phyloP scores from a whole-genome alignment of 2,797 vertebrate species.

The Macrochelys suwanniensis region DNA sequence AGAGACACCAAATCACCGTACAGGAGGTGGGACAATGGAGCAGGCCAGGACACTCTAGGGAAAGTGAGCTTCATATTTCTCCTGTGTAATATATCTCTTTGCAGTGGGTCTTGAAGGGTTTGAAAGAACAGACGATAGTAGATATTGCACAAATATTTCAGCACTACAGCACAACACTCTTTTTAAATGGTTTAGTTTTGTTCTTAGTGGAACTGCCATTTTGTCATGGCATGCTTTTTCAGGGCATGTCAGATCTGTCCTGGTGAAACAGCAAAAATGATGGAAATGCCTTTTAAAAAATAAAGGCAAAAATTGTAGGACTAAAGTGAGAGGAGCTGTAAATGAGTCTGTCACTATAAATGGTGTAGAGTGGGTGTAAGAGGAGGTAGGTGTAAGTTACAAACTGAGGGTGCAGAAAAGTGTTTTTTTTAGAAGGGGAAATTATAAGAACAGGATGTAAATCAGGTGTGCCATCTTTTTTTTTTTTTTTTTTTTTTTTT shows the following conservation, averaged over 20 bases:
- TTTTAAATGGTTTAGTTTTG: neutral
- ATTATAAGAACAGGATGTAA: fast-evolving
- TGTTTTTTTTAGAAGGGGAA: neutral
- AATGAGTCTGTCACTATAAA: neutral
- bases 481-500: neutral
- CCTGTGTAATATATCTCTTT: neutral
- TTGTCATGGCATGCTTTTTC: neutral
- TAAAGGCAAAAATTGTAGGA: neutral
- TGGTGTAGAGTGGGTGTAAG: neutral
- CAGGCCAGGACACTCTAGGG: neutral
- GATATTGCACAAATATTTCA: neutral
- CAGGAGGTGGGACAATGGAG: neutral
- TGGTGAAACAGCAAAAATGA: neutral
- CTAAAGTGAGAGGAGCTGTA: neutral
- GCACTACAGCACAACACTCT: neutral
- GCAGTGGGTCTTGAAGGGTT: neutral
- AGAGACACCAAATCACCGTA: neutral
- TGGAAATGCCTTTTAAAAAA: neutral
- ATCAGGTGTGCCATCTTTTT: neutral
- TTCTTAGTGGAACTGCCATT: neutral
- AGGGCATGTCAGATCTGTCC: neutral
- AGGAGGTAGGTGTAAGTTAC: neutral
- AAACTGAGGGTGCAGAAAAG: neutral
- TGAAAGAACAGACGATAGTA: neutral
- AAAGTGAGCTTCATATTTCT: fast-evolving